Conservation (phyloP, 1,140 invertebrate species). For the Oryctes rhinoceros region DNA sequence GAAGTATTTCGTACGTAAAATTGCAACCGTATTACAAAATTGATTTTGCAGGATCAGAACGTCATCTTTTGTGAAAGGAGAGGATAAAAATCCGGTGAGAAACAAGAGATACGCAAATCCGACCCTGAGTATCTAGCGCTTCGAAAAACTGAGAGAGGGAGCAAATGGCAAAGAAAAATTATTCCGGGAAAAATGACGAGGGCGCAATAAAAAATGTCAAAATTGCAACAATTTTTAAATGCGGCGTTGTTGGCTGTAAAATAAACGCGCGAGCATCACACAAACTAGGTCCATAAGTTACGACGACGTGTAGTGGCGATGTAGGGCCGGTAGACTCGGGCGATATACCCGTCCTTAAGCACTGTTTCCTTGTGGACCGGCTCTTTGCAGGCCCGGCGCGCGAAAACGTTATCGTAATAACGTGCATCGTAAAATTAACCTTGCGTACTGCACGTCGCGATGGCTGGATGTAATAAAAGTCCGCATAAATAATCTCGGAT, state of each 20-base stretch:
- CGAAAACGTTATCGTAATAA: conserved; percentile 50
- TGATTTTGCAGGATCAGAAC: no score
- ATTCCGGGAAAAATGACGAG: conserved; percentile 26
- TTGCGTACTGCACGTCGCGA: conserved; percentile 50
- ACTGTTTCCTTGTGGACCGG: conserved; percentile 25
- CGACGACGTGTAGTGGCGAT: conserved; percentile 40
- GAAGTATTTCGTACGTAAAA: not conserved
- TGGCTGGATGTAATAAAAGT: conserved; percentile 55
- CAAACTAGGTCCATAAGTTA: conserved; percentile 54
- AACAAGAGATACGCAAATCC: not conserved
- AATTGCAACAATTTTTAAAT: conserved; percentile 49
- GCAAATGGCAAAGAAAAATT: not conserved
- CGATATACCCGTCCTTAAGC: conserved; percentile 44
- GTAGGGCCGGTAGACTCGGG: conserved; percentile 35
- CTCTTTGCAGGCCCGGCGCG: not conserved
- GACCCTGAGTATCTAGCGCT: not conserved
- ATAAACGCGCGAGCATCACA: conserved; percentile 47
- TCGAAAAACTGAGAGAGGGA: conserved; percentile 20
- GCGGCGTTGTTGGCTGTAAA: conserved; percentile 47
- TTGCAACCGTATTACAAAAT: no score
- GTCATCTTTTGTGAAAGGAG: no score
- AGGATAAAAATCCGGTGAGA: no score
- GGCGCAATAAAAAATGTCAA: conserved; percentile 47
- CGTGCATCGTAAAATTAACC: conserved; percentile 57
- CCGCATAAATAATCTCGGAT: conserved; percentile 55